These are phyloP conservation scores for Antheraea mylitta DNA, from an alignment of 1,140 invertebrate genomes.

Conservation along the genomic window DNA sequence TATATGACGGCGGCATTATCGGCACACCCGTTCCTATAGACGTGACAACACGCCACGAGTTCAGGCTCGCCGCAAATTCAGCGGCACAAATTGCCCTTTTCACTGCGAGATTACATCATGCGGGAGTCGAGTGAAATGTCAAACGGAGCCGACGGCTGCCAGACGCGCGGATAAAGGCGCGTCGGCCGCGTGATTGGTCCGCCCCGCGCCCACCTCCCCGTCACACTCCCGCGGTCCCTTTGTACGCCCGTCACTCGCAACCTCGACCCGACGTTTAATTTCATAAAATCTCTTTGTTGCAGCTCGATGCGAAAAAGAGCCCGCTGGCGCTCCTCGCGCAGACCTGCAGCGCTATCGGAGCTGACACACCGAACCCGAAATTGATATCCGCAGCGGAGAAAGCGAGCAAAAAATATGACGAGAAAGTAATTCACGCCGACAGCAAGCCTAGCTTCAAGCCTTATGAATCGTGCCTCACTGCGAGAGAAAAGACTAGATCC, in stretches of 20 bases:
- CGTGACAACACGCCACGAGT: slow-evolving; percentile 68
- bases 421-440: slow-evolving; percentile 77
- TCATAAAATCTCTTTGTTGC: slow-evolving; percentile 80
- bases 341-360: slow-evolving; percentile 97
- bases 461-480: slow-evolving; percentile 82
- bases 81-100: slow-evolving; percentile 78
- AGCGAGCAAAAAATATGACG: slow-evolving; percentile 80
- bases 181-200: slow-evolving; percentile 77
- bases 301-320: slow-evolving; percentile 98
- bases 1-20: slow-evolving; percentile 5
- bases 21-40: slow-evolving; percentile 55
- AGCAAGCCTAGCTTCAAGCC: slow-evolving; percentile 85
- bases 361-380: slow-evolving; percentile 87
- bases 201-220: slow-evolving; percentile 31
- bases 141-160: slow-evolving; percentile 75
- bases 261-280: slow-evolving; percentile 69
- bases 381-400: slow-evolving; percentile 85
- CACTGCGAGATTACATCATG: slow-evolving; percentile 79
- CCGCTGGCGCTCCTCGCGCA: slow-evolving; percentile 95
- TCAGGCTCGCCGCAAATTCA: slow-evolving; percentile 74
- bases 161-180: slow-evolving; percentile 79
- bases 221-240: slow-evolving; percentile 59
- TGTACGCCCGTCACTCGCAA: slow-evolving; percentile 72
- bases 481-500: slow-evolving; percentile 80
- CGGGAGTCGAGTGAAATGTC: slow-evolving; percentile 78